Conservation (phyloP, 2,797 vertebrate genomes). For the Salmo trutta region DNA sequence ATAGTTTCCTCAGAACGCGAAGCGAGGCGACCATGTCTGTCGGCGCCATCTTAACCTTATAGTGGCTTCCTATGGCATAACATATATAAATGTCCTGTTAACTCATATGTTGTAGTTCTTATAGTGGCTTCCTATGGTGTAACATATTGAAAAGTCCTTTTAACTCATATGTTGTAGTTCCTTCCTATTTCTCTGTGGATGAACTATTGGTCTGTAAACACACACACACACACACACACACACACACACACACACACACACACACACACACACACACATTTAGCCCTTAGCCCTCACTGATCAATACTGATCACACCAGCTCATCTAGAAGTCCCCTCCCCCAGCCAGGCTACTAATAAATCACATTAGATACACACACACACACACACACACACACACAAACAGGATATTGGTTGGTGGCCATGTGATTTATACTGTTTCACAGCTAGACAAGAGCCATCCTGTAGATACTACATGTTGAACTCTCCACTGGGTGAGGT, state of each 20-base stretch:
- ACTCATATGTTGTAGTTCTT: not conserved
- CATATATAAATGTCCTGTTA: not conserved
- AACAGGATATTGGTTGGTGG: not conserved
- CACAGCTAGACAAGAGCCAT: not conserved
- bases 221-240: not conserved
- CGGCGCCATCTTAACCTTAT: too few species aligned
- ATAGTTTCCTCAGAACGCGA: too few species aligned
- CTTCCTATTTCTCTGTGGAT: not conserved
- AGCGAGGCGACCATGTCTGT: too few species aligned
- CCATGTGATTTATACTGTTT: not conserved
- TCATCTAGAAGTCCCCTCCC: conserved; percentile 22
- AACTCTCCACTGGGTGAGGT: not conserved
- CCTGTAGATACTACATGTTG: not conserved
- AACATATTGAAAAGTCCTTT: not conserved
- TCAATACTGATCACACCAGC: conserved; percentile 60
- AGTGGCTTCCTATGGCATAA: not conserved
- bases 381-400: conserved; percentile 14
- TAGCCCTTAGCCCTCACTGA: conserved; percentile 45
- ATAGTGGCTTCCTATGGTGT: not conserved
- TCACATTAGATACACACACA: conserved; percentile 23
- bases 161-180: not conserved
- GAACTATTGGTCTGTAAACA: not conserved
- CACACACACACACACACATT: not conserved
- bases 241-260: not conserved
- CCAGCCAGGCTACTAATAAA: conserved; percentile 21